Base-by-base conservation (phyloP, 2,113 vertebrate genomes). In the Hiodon alosoides region DNA sequence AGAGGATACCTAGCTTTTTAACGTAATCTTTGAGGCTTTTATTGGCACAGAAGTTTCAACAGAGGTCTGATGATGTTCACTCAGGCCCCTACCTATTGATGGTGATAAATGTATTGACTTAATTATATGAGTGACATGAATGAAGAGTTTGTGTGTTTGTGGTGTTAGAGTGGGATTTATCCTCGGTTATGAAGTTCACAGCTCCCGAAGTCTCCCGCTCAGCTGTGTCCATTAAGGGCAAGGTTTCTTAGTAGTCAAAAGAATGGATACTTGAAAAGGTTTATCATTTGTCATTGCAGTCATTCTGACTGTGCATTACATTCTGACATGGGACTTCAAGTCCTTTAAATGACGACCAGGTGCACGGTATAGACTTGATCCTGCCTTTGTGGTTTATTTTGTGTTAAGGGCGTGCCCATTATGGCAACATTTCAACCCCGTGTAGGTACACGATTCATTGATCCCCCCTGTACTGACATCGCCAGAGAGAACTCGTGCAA, bases 361-460 rank as follows among this genome's bases (percentile, higher is more conserved):
- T 69, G 73, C 67, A 59, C 16, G 16, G 60, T 78, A 60, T 46
- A 71, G 60, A 53, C 71, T 46, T 52, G 53, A 79, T 72, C 70
- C 62, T 14, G 13, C 65, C 74, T 76, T 79, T 72, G 64, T 71
- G 65, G 53, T 68, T 59, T 62, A 53, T 70, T 13, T 74, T 57
- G n/a, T 64, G n/a, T 68, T 51, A 17, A 65, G 77, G 74, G 64
- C 55, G 67, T 67, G 48, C 55, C 8, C 73, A 31, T 51, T 51
- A 53, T 58, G 53, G 61, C 46, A 65, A 65, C 11, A 67, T 71
- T 46, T 76, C 73, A 79, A 79, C 73, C 9, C 67, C 48, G n/a
- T 53, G 14, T 67, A 75, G 62, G 51, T 67, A 60, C 69, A 54
- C 71, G n/a, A 69, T 72, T 76, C 70, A 72, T 47, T 52, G 9